These are phyloP conservation scores for Cheilinus undulatus DNA, from an alignment of 2,113 vertebrate genomes.

Conservation along the genomic window DNA sequence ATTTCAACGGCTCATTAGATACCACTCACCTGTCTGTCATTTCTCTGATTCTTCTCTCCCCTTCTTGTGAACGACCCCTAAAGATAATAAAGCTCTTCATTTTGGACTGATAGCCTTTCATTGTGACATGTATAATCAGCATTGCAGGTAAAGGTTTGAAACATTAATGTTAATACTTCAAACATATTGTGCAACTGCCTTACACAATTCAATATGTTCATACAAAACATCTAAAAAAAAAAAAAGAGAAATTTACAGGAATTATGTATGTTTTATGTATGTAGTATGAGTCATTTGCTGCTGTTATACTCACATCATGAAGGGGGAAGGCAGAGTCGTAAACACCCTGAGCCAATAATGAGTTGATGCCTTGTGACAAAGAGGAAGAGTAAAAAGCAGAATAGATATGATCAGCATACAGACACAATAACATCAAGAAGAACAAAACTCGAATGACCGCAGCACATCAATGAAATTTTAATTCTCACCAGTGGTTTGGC, in stretches of 20 bases:
- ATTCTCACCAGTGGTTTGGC: slow-evolving; percentile 93
- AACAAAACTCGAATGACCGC: neutral
- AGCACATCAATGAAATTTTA: neutral
- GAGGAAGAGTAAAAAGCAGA: neutral
- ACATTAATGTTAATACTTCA: no score
- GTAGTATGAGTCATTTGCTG: neutral
- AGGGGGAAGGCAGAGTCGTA: slow-evolving; percentile 96
- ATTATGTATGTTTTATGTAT: no score
- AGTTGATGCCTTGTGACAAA: slow-evolving; percentile 88
- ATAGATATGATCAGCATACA: neutral
- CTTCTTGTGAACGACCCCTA: slow-evolving; percentile 91
- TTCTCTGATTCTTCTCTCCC: slow-evolving; percentile 84
- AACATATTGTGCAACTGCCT: neutral
- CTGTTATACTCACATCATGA: slow-evolving; percentile 90
- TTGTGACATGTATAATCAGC: neutral
- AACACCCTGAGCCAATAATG: slow-evolving; percentile 92
- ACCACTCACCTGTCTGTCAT: slow-evolving; percentile 92
- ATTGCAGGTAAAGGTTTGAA: neutral
- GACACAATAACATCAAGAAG: neutral
- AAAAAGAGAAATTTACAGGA: neutral
- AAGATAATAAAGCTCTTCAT: slow-evolving; percentile 10
- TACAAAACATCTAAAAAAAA: no score
- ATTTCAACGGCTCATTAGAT: neutral
- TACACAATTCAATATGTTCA: neutral
- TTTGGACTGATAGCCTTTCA: neutral